Conservation (phyloP, 2,797 vertebrate species). For the Perodicticus potto region DNA sequence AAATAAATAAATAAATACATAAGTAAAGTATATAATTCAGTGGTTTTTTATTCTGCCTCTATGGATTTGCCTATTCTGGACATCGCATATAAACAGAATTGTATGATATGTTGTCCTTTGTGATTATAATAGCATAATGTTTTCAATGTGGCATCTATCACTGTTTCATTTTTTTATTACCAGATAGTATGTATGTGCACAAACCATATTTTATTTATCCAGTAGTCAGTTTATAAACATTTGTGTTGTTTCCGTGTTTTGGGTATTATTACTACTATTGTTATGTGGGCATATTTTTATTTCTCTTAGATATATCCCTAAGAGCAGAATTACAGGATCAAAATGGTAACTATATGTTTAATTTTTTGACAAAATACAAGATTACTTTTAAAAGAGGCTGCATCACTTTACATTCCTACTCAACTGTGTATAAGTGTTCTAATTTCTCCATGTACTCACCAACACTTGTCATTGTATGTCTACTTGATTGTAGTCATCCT, state of each 20-base stretch:
- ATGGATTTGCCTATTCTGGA: neutral
- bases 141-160: constrained; percentile 17
- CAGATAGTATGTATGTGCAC: constrained; percentile 7
- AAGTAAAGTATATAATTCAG: no score
- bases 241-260: constrained; percentile 35
- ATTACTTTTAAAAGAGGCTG: neutral
- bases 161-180: constrained; percentile 12
- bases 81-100: constrained; percentile 16
- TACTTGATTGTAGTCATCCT: constrained; percentile 4
- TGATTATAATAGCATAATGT: neutral
- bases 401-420: neutral
- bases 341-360: neutral
- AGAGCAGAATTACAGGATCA: neutral
- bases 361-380: constrained; percentile 19
- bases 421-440: neutral
- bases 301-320: neutral
- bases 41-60: neutral
- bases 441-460: neutral
- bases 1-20: no score
- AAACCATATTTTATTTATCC: neutral
- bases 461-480: neutral
- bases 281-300: constrained; percentile 2
- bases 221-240: neutral
- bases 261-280: neutral
- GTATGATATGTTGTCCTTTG: neutral